These are phyloP conservation scores for Lutra lutra DNA, from an alignment of 2,797 vertebrate species.

Conservation along the genomic window DNA sequence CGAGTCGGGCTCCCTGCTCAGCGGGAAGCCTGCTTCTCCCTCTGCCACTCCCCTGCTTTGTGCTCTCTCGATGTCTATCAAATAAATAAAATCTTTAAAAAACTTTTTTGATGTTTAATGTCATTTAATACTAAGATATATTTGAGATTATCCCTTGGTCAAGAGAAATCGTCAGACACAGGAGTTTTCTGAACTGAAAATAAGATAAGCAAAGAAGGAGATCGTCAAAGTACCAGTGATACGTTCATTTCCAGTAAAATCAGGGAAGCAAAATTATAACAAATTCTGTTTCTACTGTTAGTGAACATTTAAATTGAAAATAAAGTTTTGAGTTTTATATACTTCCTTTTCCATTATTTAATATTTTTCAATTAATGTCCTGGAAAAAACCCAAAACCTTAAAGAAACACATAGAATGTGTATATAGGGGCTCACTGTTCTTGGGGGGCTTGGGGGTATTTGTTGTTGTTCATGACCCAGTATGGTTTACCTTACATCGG, in stretches of 20 bases:
- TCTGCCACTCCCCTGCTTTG: no score
- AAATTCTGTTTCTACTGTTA: not conserved
- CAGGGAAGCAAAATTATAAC: not conserved
- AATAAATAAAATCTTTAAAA: no score
- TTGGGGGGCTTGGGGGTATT: not conserved
- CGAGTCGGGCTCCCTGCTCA: no score
- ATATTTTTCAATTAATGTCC: not conserved
- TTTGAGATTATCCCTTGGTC: not conserved
- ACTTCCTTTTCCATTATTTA: not conserved
- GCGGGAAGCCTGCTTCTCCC: no score
- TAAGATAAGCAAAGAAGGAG: not conserved
- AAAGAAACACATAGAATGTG: not conserved
- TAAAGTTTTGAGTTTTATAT: not conserved
- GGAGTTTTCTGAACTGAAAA: not conserved
- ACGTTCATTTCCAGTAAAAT: not conserved
- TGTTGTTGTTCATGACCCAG: not conserved
- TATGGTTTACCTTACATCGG: not conserved
- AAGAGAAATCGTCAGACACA: not conserved
- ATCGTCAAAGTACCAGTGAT: not conserved
- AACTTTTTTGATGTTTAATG: not conserved
- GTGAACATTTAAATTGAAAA: not conserved
- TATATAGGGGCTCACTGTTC: not conserved
- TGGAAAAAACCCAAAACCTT: not conserved
- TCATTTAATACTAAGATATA: not conserved
- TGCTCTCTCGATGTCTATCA: no score